Base-by-base conservation (phyloP, 2,888 invertebrate genomes). In the Ectropis crepuscularia region DNA sequence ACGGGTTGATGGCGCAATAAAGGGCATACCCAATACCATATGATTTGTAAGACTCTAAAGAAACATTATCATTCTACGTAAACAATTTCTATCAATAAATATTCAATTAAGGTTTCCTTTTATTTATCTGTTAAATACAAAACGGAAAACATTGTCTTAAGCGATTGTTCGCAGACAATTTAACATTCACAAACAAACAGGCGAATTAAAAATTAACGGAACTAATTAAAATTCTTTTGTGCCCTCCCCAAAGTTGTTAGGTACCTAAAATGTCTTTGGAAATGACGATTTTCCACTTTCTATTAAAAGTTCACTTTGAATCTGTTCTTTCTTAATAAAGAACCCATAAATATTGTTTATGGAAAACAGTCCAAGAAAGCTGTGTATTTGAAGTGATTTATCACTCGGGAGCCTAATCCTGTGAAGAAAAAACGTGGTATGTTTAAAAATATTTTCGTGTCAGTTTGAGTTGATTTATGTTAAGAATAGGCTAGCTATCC, bases 391-490 rank as follows among this genome's bases (percentile, higher is more conserved):
- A 36, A 45, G 50, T 53, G 12, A 42, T 58, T 60, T 63, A 64
- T 42, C 42, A 57, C 53, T 61, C 53, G 58, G 53, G 48, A 64
- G 38, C 36, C 16, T 57, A 69, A 63, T 45, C 11, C 43, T 16
- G 38, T 53, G 42, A 16, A 12, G 28, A 54, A 16, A 54, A 57
- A 61, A 55, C n/a, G 47, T 39, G 28, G 12, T 39, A n/a, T 6
- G n/a, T 50, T 43, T n/a, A 46, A 55, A 57, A 43, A 10, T 39
- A 49, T 53, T 51, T 54, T 45, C n/a, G 63, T 62, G 70, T 69
- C 73, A 64, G 67, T 69, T 61, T 63, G 42, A 65, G 58, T 67
- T 72, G 76, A 77, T 75, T 73, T 77, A 76, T 73, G 63, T 64
- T 60, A 57, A 64, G 66, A 57, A 72, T 59, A 69, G 63, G 68